Evolutionary conservation across 2,113 vertebrate species (phyloP).

Genomic region (Mastomys coucha): DNA sequence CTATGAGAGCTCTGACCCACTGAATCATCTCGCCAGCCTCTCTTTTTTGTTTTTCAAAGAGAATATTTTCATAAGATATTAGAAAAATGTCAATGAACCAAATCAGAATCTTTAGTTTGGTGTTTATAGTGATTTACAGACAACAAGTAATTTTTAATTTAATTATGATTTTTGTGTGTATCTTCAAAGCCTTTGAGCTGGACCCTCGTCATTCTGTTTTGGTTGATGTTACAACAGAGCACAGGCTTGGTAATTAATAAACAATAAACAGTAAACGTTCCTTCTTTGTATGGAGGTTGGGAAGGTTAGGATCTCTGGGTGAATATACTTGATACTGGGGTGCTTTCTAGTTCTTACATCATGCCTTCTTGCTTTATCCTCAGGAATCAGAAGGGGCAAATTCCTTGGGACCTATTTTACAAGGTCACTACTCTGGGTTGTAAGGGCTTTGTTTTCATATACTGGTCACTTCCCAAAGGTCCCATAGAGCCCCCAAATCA

Average conservation of each 20-base stretch:
- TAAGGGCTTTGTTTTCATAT: background rate
- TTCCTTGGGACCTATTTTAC: background rate
- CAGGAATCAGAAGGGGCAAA: background rate
- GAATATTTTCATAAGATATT: background rate
- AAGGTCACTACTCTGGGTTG: background rate
- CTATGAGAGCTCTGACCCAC: background rate
- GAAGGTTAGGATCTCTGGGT: background rate
- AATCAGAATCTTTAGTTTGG: conserved; percentile 25
- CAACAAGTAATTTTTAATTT: conserved; percentile 33
- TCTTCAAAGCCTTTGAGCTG: conserved; percentile 27
- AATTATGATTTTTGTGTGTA: background rate
- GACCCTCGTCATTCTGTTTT: background rate
- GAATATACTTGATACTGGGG: background rate
- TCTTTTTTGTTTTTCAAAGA: background rate
- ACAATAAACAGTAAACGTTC: background rate
- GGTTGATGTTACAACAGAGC: background rate
- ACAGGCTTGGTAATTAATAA: background rate
- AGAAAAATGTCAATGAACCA: background rate
- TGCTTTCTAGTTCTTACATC: background rate
- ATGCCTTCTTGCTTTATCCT: background rate
- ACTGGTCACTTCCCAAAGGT: background rate
- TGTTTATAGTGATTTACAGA: conserved; percentile 50
- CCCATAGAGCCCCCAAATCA: no score
- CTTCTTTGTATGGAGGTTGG: background rate
- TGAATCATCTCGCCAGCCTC: background rate